Percentiles rank a stretch among this genome's conserved stretches.
Evolutionary conservation across 2,888 invertebrate genomes (phyloP).

Genomic region (Cistogaster globosa): DNA sequence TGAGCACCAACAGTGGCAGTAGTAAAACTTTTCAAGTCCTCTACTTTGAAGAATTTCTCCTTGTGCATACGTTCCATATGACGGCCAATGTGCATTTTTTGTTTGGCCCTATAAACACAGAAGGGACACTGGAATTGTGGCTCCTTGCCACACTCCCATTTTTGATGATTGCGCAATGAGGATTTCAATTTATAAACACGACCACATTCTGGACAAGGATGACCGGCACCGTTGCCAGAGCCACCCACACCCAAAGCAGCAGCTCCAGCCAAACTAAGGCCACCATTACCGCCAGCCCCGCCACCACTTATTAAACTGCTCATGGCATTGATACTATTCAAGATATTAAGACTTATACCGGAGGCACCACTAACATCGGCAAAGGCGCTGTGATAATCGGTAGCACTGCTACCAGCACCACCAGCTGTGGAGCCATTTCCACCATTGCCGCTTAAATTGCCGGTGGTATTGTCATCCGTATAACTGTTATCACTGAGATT

Average conservation of each 20-base stretch:
- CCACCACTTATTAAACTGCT: constrained; percentile 80
- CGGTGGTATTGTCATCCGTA: constrained; percentile 75
- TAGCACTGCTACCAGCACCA: constrained; percentile 67
- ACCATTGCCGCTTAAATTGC: constrained; percentile 72
- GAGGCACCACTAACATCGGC: constrained; percentile 78
- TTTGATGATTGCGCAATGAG: constrained; percentile 91
- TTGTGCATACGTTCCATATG: constrained; percentile 93
- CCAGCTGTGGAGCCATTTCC: constrained; percentile 42
- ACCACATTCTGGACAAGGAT: constrained; percentile 92
- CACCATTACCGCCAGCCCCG: constrained; percentile 74
- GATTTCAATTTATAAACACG: constrained; percentile 94
- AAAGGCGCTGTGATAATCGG: constrained; percentile 78
- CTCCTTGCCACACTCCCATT: constrained; percentile 94
- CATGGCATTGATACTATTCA: constrained; percentile 82
- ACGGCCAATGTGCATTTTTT: constrained; percentile 92
- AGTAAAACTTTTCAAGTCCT: constrained; percentile 81
- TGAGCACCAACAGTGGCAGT: constrained; percentile 72
- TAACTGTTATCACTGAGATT: constrained; percentile 78
- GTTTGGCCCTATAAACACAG: constrained; percentile 92
- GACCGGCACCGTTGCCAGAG: constrained; percentile 84
- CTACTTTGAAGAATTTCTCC: constrained; percentile 84
- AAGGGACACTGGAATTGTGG: constrained; percentile 92
- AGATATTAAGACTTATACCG: constrained; percentile 80
- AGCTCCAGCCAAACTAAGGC: constrained; percentile 73
- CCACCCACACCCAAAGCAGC: constrained; percentile 74